Evolutionary conservation across 2,888 invertebrate genomes (phyloP), one percentile per base, ranked within the genome.

Genomic region (Anticlea derivata): DNA sequence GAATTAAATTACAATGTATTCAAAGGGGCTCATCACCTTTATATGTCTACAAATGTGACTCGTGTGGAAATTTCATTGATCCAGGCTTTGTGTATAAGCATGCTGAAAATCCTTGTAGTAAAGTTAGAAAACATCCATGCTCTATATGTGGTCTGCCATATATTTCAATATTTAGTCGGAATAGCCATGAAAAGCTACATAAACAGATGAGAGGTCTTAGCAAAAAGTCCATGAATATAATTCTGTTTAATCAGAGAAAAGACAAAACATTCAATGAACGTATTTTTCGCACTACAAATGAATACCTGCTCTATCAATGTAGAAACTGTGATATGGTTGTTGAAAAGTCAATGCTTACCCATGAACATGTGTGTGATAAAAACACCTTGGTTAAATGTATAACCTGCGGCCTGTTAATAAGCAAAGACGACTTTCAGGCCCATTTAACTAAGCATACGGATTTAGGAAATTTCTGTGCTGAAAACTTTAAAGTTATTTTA

Each of bases 241-340:
- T 85, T 24, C 29, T 69, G 37, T 83, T 81, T 58, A 86, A 86
- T 57, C 65, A 69, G 46, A 55, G 56, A 12, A 63, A 70, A 37
- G 75, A 86, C 55, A 63, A 65, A 55, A 33, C 41, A 20, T 60
- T 64, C 22, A 79, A 76, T 62, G 60, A 66, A 29, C 53, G 60
- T 11, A 65, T 83, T 45, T 53, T 60, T 38, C 48, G 60, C 33
- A 50, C 59, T 8, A 53, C 44, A 31, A 63, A 68, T 47, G 54
- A 61, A 31, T 82, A 75, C 58, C 60, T 78, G 43, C 57, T 86
- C 34, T 80, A 79, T 58, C 74, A 79, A 64, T 86, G 86, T 61
- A 78, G 86, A 68, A 75, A 68, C 41, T 86, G 86, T 52, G 61
- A 71, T 37, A 73, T 63, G 0, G 50, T 77, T 29, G 65, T 82